phyloP scores from a whole-genome alignment of 2,113 vertebrate species.

The Rutilus rutilus region DNA sequence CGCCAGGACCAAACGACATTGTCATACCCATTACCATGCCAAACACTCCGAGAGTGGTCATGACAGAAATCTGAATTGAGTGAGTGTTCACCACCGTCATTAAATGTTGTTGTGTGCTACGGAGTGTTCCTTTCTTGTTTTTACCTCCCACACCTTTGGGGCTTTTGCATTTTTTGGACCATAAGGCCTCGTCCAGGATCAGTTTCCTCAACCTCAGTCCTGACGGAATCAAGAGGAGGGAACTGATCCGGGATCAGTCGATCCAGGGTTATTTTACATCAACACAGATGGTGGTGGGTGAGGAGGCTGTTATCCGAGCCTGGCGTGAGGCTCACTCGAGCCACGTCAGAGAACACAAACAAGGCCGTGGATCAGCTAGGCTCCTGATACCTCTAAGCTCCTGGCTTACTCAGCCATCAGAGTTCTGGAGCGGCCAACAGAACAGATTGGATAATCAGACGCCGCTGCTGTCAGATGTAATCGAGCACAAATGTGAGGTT shows the following conservation, averaged over 20 bases:
- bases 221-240: neutral
- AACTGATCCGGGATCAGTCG: conserved; percentile 20
- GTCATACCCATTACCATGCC: no score
- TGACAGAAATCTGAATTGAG: no score
- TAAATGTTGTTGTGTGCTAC: neutral
- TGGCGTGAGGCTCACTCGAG: conserved; percentile 19
- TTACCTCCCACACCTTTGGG: neutral
- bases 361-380: conserved; percentile 11
- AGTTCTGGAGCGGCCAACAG: conserved; percentile 1
- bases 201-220: neutral
- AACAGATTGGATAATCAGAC: conserved; percentile 40
- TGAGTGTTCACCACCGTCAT: neutral
- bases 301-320: conserved; percentile 23
- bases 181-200: conserved; percentile 27
- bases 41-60: no score
- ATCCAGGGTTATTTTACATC: conserved; percentile 23
- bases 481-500: conserved; percentile 36
- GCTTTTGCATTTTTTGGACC: neutral
- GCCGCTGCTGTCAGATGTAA: conserved; percentile 20
- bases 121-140: neutral
- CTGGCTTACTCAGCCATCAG: conserved; percentile 6
- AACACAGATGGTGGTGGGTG: conserved; percentile 44
- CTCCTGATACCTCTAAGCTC: conserved; percentile 25
- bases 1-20: no score
- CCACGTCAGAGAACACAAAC: conserved; percentile 42